Evolutionary conservation across 2,888 invertebrate species (phyloP), one percentile per base, ranked within the genome.

Genomic region (Drosophila anomalata): DNA sequence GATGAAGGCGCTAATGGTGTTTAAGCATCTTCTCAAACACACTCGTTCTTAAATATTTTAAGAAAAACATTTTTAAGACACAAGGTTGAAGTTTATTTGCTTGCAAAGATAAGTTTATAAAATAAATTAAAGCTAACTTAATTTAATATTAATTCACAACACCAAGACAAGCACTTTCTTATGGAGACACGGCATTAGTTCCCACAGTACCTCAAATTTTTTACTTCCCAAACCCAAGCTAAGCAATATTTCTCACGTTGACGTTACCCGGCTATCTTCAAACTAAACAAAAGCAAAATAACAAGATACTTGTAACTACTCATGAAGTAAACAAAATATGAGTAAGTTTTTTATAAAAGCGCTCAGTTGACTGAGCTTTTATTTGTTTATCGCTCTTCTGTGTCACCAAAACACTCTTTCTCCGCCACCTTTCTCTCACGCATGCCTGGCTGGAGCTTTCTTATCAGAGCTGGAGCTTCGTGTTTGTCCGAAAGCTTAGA

Each of bases 361-460:
- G 31, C 31, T 48, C n/a, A 6, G 12, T 12, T 12, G 29, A 29
- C 17, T 50, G 51, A 51, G 51, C 51, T 51, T 51, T 51, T 22
- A n/a, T 9, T 22, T 51, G 51, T 33, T 51, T 51, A 51, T 33
- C 78, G 63, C 68, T 59, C 53, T 22, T 59, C 36, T 3, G 48
- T 46, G 46, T 36, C 39, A 50, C 29, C 6, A n/a, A 31, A 46
- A 46, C 24, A 11, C 36, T 39, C 14, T 26, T 62, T 65, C 24
- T 29, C 62, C 36, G 24, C 2, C 12, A 12, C n/a, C 51, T 61
- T 50, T 46, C 42, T 11, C 52, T 24, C 39, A 68, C 53, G 67
- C 78, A 74, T 78, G 82, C 85, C 68, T 58, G 17, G 50, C 26
- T 46, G 58, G 56, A 76, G 77, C 81, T 82, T 81, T 79, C 82